Evolutionary conservation across 2,113 vertebrate species (phyloP), one percentile per base, ranked within the genome.

Genomic region (Oreochromis spilurus): DNA sequence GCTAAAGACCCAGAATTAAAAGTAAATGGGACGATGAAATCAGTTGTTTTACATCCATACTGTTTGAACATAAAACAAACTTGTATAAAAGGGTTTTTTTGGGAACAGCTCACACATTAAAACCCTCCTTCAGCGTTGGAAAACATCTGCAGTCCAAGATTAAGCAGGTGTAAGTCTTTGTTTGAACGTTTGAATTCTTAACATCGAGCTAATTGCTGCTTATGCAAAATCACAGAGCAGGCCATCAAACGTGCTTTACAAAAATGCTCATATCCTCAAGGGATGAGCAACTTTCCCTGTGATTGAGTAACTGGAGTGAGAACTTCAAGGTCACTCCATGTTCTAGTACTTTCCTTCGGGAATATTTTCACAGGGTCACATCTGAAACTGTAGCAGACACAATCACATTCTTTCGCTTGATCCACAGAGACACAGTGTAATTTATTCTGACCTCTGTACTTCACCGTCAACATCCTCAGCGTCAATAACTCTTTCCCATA

Each of bases 241-340:
- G 21, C 21, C 34, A 70, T 70, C 36, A 43, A 43, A 86, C 81
- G 55, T 4, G 55, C 31, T n/a, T 55, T 14, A 50, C 65, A 21
- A 40, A 77, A 86, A 57, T 16, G n/a, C 40, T 53, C 38, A 19
- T 19, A n/a, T 57, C 58, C 87, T 72, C 2, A 13, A 24, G 53
- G 17, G 83, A 60, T 6, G 34, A 26, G 24, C 70, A 75, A 48
- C 70, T 75, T 75, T 48, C 70, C 16, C 34, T 3, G 80, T 52
- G 79, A 82, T 84, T 72, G 40, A 84, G 84, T 77, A 67, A 83
- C 86, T 79, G 75, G 83, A 55, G 78, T 82, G 53, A 83, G 6
- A 48, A 80, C 87, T 58, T 82, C 92, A 91, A 93, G 81, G 91
- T 93, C 91, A 91, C 24, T n/a, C 31, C 9, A 34, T 26, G 43